These are phyloP conservation scores for Dendrolimus houi DNA, from an alignment of 2,888 invertebrate species.

Conservation along the genomic window DNA sequence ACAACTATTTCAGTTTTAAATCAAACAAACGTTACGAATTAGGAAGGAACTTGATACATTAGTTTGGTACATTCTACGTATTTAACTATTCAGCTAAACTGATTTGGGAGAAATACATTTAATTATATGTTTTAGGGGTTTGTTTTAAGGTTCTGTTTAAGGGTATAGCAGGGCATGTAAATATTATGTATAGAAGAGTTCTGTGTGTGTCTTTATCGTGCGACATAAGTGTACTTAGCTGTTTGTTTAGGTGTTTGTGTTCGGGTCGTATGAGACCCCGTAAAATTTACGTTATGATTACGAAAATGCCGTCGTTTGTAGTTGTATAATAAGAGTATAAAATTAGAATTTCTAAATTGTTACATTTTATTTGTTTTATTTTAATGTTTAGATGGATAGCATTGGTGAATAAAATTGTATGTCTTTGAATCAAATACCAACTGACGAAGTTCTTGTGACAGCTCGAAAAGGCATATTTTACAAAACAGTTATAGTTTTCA, in stretches of 20 bases:
- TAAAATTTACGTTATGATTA: not conserved
- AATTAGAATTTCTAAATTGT: not conserved
- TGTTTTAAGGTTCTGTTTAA: not conserved
- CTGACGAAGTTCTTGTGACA: no score
- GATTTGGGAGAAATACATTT: not conserved
- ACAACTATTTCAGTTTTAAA: no score
- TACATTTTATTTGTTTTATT: no score
- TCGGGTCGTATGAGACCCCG: not conserved
- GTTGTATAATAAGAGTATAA: slow-evolving; percentile 5
- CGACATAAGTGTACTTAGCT: not conserved
- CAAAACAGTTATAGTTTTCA: no score
- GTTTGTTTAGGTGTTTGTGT: not conserved
- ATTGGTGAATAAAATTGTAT: no score
- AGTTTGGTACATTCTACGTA: not conserved
- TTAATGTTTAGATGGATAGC: no score
- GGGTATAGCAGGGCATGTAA: not conserved
- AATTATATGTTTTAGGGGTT: not conserved
- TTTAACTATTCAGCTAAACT: not conserved
- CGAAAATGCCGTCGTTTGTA: slow-evolving; percentile 8
- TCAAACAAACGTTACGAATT: no score
- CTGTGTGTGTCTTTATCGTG: not conserved
- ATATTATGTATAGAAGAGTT: not conserved
- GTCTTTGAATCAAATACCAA: no score
- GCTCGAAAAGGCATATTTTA: no score
- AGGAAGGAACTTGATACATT: no score